Base-by-base conservation (phyloP, 2,888 invertebrate species). In the Ochlodes sylvanus region DNA sequence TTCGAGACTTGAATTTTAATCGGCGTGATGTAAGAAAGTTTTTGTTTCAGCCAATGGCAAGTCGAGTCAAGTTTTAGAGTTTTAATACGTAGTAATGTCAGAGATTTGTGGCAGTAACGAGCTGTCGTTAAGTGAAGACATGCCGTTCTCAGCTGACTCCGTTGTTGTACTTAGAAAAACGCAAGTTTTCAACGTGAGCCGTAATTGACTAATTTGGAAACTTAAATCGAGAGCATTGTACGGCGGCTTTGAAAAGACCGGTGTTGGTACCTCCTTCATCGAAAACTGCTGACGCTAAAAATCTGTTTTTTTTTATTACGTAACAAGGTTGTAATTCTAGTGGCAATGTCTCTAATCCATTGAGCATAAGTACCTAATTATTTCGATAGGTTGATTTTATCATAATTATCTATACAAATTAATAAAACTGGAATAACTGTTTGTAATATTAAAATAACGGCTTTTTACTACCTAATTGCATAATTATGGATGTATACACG, bases 71-170 rank as follows among this genome's bases (percentile, higher is more conserved):
- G 89, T 92, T 90, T 89, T 84, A 82, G 87, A 92, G 91, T 92
- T 92, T 92, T 91, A 92, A 92, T 92, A 90, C 87, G 88, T 86
- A 83, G 86, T 92, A 92, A 92, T 92, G 90, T 85, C 76, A 82
- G 82, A 90, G 91, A 91, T 92, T 88, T 92, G 89, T 88, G 90
- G 86, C 83, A 83, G 88, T 92, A 92, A 93, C 85, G 92, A 90
- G 81, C 70, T 73, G 77, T 88, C 92, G 85, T 93, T 92, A 92
- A 79, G 78, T 74, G 79, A 83, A 88, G 87, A 86, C 89, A 87
- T 82, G 86, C 75, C 77, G 77, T 79, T 78, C 75, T 79, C 76
- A 72, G 77, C 72, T 78, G 78, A 81, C 62, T 68, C 42, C 57
- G 68, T 85, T 83, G 85, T 85, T 82, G 15, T 47, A 47, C 44